phyloP scores from a whole-genome alignment of 2,888 invertebrate species.

The Apocheima hispidaria region DNA sequence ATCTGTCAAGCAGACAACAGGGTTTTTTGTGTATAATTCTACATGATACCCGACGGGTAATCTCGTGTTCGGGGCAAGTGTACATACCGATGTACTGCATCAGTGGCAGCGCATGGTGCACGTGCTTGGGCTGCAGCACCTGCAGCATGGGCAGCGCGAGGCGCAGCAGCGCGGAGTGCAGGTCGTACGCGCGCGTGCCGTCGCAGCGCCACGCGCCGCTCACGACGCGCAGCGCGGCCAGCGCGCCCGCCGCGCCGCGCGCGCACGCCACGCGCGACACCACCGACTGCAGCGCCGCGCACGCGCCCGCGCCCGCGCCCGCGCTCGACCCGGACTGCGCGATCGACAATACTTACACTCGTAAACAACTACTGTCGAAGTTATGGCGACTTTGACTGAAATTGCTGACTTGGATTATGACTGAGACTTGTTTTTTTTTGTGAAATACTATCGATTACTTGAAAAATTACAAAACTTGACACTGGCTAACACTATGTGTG shows the following conservation, averaged over 20 bases:
- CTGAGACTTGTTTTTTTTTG: too few relatives aligned
- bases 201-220: slow-evolving; percentile 89
- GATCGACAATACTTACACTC: background rate
- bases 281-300: slow-evolving; percentile 68
- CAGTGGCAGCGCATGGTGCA: slow-evolving; percentile 87
- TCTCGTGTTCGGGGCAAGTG: too few relatives aligned
- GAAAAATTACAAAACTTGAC: too few relatives aligned
- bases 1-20: too few relatives aligned
- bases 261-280: slow-evolving; percentile 72
- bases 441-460: too few relatives aligned
- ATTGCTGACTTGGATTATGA: too few relatives aligned
- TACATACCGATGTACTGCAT: slow-evolving; percentile 87
- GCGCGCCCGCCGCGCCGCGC: slow-evolving; percentile 67
- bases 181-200: slow-evolving; percentile 54
- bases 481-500: too few relatives aligned
- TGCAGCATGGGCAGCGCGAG: slow-evolving; percentile 90
- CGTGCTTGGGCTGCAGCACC: slow-evolving; percentile 88
- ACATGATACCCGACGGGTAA: too few relatives aligned
- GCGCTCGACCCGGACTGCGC: slow-evolving; percentile 68
- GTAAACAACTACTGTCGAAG: too few relatives aligned
- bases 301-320: slow-evolving; percentile 76
- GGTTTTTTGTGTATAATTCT: too few relatives aligned
- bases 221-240: slow-evolving; percentile 63
- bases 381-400: too few relatives aligned
- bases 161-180: slow-evolving; percentile 81